A percentile compares a stretch with the other conserved stretches of the same genome.
These are phyloP conservation scores for Saccostrea echinata DNA, from an alignment of 1,140 invertebrate genomes.

Conservation along the genomic window DNA sequence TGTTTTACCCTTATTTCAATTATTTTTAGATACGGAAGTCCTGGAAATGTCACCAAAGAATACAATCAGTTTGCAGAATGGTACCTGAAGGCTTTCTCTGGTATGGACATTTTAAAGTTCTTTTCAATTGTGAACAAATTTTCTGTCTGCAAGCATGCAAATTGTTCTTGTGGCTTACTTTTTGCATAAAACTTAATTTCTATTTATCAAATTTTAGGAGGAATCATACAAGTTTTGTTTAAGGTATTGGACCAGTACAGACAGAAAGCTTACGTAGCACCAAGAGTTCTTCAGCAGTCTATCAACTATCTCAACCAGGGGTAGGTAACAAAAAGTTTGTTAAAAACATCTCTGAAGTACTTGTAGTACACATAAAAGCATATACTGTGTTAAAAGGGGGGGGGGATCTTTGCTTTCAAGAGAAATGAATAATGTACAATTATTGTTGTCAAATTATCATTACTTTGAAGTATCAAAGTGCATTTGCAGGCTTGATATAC, in stretches of 20 bases:
- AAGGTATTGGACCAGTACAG: conserved; percentile 91
- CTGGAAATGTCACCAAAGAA: conserved; percentile 93
- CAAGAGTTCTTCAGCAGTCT: conserved; percentile 93
- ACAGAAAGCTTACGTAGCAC: conserved; percentile 93
- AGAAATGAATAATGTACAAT: no score
- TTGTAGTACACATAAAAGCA: no score
- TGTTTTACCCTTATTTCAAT: neutral
- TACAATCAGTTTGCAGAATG: conserved; percentile 96
- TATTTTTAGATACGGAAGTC: conserved; percentile 93
- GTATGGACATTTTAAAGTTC: conserved; percentile 57
- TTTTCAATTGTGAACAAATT: neutral
- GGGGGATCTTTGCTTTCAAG: no score
- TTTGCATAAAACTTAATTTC: neutral
- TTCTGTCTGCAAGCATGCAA: no score
- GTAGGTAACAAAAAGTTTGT: conserved; percentile 80
- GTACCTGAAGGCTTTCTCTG: conserved; percentile 96
- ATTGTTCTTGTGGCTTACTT: no score
- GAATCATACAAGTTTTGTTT: conserved; percentile 82
- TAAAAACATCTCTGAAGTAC: neutral
- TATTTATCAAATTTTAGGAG: conserved; percentile 80
- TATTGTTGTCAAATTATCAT: no score
- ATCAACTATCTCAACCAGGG: conserved; percentile 94
- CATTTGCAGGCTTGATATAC: no score
- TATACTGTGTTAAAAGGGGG: no score
- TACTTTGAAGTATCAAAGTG: no score